phyloP scores from a whole-genome alignment of 2,888 invertebrate species.

The Erebia aethiops region DNA sequence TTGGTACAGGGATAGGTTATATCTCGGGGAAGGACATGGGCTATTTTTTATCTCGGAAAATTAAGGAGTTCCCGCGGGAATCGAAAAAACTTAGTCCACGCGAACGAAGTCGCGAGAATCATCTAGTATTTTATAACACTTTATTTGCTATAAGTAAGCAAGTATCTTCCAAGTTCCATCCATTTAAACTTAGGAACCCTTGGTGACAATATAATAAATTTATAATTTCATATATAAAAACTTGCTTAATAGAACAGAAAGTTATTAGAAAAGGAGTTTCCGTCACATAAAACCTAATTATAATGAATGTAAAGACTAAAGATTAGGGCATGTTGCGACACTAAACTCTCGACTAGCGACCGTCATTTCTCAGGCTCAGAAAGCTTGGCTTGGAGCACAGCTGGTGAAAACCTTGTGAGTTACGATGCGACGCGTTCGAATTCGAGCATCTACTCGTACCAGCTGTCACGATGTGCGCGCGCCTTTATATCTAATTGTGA shows the following conservation, averaged over 20 bases:
- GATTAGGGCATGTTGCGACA: conserved; percentile 46
- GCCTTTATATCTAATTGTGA: conserved; percentile 28
- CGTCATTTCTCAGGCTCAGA: conserved; percentile 58
- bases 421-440: conserved; percentile 51
- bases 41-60: too few species aligned
- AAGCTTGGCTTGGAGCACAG: conserved; percentile 70
- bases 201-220: background rate
- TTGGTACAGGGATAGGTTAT: too few species aligned
- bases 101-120: too few species aligned
- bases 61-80: too few species aligned
- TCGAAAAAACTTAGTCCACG: too few species aligned
- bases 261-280: background rate
- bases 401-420: conserved; percentile 63
- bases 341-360: conserved; percentile 51
- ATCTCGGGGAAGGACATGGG: too few species aligned
- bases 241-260: conserved; percentile 7
- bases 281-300: conserved; percentile 12
- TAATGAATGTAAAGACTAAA: conserved; percentile 37
- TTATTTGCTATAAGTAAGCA: too few species aligned
- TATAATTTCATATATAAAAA: background rate
- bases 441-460: conserved; percentile 34
- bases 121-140: too few species aligned
- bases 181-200: too few species aligned
- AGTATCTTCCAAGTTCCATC: too few species aligned
- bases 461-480: conserved; percentile 52